phyloP scores from a whole-genome alignment of 2,888 invertebrate species.

The Psylliodes chrysocephalus region DNA sequence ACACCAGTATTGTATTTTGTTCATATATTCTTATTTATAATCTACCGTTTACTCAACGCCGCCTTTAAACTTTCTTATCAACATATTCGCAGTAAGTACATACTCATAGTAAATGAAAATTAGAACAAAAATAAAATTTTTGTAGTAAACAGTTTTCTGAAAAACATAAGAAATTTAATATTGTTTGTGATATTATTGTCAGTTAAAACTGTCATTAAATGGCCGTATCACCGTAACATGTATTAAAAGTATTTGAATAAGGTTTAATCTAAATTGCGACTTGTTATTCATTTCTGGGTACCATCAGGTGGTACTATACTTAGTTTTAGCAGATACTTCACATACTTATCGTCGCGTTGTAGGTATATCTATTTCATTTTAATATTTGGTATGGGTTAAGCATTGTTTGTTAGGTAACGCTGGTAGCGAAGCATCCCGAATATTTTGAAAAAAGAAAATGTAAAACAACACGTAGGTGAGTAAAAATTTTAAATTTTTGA shows the following conservation, averaged over 20 bases:
- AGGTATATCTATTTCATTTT: not conserved
- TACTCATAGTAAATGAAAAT: not conserved
- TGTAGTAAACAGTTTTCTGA: not conserved
- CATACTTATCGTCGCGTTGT: conserved; percentile 1
- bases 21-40: not conserved
- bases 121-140: not conserved
- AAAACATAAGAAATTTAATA: not conserved
- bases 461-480: not conserved
- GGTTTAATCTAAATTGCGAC: conserved; percentile 5
- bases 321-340: not conserved
- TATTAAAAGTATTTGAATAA: not conserved
- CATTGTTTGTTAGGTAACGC: not conserved
- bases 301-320: conserved; percentile 10
- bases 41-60: not conserved
- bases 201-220: not conserved
- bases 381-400: conserved; percentile 10
- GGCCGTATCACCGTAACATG: not conserved
- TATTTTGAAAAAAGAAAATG: not conserved
- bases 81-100: not conserved
- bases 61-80: conserved; percentile 3
- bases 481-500: too few species aligned
- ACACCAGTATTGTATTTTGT: too few species aligned
- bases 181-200: not conserved
- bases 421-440: not conserved
- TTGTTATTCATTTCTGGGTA: conserved; percentile 9